phyloP scores from a whole-genome alignment of 2,113 vertebrate genomes.

The Protobothrops flavoviridis region DNA sequence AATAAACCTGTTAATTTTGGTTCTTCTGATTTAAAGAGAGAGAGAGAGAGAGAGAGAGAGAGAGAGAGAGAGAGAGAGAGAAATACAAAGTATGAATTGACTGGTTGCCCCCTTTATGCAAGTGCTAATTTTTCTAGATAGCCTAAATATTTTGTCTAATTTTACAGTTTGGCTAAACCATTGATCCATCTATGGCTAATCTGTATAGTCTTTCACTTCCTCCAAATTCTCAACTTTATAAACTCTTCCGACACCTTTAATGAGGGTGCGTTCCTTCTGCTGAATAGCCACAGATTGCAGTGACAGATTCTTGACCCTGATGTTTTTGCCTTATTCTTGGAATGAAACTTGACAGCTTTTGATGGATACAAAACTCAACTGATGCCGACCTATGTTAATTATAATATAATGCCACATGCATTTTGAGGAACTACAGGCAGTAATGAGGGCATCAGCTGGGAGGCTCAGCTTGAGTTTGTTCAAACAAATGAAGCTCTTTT shows the following conservation, averaged over 20 bases:
- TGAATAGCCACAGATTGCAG: slow-evolving; percentile 25
- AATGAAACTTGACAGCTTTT: slow-evolving; percentile 52
- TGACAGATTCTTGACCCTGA: slow-evolving; percentile 47
- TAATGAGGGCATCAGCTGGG: slow-evolving; percentile 62
- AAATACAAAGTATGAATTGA: neutral
- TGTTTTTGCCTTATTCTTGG: slow-evolving; percentile 52
- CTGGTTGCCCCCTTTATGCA: neutral
- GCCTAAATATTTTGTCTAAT: neutral
- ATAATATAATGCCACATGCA: slow-evolving; percentile 57
- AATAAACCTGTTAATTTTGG: neutral
- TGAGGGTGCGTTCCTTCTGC: slow-evolving; percentile 27
- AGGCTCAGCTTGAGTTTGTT: slow-evolving; percentile 60
- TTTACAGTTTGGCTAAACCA: neutral
- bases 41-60: too few species aligned
- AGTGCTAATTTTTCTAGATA: neutral
- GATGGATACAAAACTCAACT: slow-evolving; percentile 51
- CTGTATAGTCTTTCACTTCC: neutral
- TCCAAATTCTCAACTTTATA: neutral
- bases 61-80: neutral
- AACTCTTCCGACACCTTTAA: slow-evolving; percentile 13
- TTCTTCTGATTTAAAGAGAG: neutral
- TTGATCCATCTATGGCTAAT: neutral
- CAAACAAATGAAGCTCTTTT: slow-evolving; percentile 61
- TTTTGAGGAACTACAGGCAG: slow-evolving; percentile 51
- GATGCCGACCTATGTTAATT: slow-evolving; percentile 65